Percentiles rank a stretch among this genome's conserved stretches.
Evolutionary conservation across 2,797 vertebrate species (phyloP).

Genomic region (Argyrosomus regius): DNA sequence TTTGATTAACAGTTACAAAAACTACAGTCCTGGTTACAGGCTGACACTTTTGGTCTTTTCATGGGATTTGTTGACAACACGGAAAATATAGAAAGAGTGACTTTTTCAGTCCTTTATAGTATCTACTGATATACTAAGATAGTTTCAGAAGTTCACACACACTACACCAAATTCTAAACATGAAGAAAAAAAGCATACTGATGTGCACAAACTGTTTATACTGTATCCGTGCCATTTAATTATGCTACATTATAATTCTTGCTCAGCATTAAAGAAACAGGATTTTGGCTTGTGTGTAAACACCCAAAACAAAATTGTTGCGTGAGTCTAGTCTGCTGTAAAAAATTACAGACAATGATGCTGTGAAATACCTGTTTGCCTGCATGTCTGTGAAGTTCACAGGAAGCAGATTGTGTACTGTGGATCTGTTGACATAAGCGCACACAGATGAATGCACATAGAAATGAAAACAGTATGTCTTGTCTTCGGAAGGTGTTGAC

Average conservation of each 20-base stretch:
- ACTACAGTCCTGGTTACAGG: background rate
- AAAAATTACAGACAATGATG: slow-evolving; percentile 1
- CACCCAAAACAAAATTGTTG: background rate
- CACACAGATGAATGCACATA: background rate
- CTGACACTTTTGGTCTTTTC: background rate
- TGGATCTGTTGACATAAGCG: slow-evolving; percentile 25
- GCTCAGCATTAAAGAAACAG: slow-evolving; percentile 1
- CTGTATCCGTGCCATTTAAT: background rate
- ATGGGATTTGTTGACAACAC: background rate
- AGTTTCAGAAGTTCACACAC: background rate
- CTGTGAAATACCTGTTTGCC: slow-evolving; percentile 29
- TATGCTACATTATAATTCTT: background rate
- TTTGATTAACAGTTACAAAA: background rate
- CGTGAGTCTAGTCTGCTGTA: background rate
- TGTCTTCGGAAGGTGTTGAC: background rate
- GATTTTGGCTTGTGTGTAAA: background rate
- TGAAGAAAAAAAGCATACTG: background rate
- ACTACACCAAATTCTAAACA: no score
- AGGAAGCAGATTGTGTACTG: slow-evolving; percentile 18
- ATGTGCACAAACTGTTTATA: background rate
- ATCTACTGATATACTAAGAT: no score
- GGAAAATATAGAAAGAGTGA: background rate
- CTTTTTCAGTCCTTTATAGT: background rate
- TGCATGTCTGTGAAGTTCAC: slow-evolving; percentile 38
- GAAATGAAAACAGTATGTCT: slow-evolving; percentile 5